Evolutionary conservation across 2,113 vertebrate genomes (phyloP).

Genomic region (Nanorana parkeri): DNA sequence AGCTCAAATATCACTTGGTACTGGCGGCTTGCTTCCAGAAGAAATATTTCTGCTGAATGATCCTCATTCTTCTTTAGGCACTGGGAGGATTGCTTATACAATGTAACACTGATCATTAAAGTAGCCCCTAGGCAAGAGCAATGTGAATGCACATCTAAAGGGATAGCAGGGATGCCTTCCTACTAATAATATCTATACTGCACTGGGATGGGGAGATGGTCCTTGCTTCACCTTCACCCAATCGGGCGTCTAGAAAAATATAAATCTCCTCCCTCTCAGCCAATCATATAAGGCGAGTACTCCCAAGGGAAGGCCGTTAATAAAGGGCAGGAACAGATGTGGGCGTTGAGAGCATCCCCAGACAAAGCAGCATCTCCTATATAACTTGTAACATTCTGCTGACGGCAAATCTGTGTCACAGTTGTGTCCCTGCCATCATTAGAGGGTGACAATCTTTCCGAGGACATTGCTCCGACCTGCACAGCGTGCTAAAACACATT

Average conservation of each 20-base stretch:
- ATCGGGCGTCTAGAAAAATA: background rate
- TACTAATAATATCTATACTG: background rate
- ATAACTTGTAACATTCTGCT: background rate
- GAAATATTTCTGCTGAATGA: too few relatives aligned
- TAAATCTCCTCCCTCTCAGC: background rate
- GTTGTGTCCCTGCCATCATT: background rate
- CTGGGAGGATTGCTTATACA: too few relatives aligned
- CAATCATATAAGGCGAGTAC: background rate
- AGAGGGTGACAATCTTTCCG: too few relatives aligned
- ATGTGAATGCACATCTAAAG: too few relatives aligned
- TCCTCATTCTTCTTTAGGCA: too few relatives aligned
- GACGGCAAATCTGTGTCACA: background rate
- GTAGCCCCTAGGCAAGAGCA: too few relatives aligned
- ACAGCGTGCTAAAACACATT: too few relatives aligned
- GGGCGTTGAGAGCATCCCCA: background rate
- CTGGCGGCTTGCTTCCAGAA: too few relatives aligned
- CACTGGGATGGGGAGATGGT: conserved; percentile 49
- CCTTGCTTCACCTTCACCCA: conserved; percentile 10
- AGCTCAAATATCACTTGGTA: too few relatives aligned
- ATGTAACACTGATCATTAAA: too few relatives aligned
- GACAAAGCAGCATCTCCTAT: conserved; percentile 29
- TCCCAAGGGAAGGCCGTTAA: conserved; percentile 4
- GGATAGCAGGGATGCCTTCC: too few relatives aligned
- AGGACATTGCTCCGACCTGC: too few relatives aligned
- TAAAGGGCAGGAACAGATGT: background rate